Conservation (phyloP, 2,888 invertebrate genomes). For the Oithona nana region DNA sequence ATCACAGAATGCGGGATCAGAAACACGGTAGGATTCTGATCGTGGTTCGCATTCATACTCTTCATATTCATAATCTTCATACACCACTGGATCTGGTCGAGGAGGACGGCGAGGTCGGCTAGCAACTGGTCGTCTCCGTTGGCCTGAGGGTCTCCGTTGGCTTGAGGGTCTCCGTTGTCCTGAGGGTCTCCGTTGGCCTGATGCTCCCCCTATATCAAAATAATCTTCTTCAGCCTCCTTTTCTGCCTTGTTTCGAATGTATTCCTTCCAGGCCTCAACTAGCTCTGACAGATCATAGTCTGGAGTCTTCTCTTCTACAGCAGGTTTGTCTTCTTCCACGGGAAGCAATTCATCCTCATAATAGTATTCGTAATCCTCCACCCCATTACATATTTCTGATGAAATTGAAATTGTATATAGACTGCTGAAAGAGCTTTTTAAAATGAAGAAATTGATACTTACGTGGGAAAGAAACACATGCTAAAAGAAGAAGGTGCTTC, state of each 20-base stretch:
- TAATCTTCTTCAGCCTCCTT: background rate
- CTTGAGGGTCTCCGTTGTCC: no score
- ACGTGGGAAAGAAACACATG: no score
- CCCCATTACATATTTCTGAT: no score
- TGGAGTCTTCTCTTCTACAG: background rate
- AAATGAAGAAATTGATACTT: no score
- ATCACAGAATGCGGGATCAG: conserved; percentile 37
- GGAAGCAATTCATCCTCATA: background rate
- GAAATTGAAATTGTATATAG: no score
- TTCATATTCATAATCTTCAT: no score
- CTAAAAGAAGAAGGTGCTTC: no score
- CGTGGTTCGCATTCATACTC: conserved; percentile 1
- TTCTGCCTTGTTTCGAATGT: background rate
- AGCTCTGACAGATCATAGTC: background rate
- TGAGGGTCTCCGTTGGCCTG: background rate
- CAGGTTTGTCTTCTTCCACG: background rate
- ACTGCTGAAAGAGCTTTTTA: no score
- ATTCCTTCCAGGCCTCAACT: background rate
- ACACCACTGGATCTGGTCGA: background rate
- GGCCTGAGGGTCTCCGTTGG: no score
- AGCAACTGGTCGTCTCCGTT: no score
- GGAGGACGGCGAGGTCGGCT: no score
- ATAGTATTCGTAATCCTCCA: conserved; percentile 1
- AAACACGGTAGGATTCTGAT: background rate
- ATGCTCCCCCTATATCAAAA: background rate